Percentiles rank a stretch among this genome's conserved stretches.
Evolutionary conservation across 2,113 vertebrate species (phyloP).

Genomic region (Gnathonemus longibarbis): DNA sequence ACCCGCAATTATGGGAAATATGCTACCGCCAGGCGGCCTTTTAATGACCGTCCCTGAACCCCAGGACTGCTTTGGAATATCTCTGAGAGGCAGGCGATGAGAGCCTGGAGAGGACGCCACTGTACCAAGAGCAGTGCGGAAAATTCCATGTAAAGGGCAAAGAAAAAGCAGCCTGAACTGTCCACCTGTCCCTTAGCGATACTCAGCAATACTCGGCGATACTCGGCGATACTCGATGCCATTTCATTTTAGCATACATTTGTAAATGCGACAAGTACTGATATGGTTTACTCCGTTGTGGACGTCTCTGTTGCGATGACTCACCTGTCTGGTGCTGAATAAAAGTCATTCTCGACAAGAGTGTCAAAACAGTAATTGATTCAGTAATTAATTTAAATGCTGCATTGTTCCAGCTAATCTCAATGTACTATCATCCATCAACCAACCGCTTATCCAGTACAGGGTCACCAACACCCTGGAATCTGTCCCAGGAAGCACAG

Average conservation of each 20-base stretch:
- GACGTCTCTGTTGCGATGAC: not conserved
- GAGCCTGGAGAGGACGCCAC: not conserved
- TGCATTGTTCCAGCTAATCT: not conserved
- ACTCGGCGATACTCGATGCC: not conserved
- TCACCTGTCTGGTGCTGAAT: not conserved
- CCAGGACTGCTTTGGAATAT: not conserved
- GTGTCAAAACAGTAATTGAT: not conserved
- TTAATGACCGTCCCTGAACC: not conserved
- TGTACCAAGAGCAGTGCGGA: not conserved
- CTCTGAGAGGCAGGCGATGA: not conserved
- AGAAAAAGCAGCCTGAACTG: not conserved
- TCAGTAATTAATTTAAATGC: not conserved
- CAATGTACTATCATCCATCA: not conserved
- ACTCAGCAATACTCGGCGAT: too few relatives aligned
- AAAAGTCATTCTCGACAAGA: not conserved
- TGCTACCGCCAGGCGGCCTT: not conserved
- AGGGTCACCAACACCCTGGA: not conserved
- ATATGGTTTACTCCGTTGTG: not conserved
- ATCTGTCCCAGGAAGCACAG: not conserved
- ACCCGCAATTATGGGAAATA: not conserved
- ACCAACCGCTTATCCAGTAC: not conserved
- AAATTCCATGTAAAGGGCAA: not conserved
- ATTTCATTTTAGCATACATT: not conserved
- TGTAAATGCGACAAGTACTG: not conserved
- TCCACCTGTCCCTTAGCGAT: not conserved